phyloP scores from a whole-genome alignment of 2,888 invertebrate species.

The Orgyia antiqua region DNA sequence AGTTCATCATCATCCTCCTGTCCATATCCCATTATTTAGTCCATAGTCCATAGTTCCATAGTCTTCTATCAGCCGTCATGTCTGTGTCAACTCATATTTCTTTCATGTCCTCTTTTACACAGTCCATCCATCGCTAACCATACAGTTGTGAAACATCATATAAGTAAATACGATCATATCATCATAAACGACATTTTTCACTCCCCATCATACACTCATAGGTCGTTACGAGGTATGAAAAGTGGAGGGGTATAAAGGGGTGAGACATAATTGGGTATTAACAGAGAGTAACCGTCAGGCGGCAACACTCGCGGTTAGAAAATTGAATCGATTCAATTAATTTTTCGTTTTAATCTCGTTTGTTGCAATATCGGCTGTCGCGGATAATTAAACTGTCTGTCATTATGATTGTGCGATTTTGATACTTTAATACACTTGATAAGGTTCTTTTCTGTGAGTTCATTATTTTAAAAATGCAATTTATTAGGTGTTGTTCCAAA shows the following conservation, averaged over 20 bases:
- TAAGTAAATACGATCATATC: no score
- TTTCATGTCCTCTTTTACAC: no score
- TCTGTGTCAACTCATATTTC: no score
- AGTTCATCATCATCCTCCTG: no score
- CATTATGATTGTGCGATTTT: conserved; percentile 23
- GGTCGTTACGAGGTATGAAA: conserved; percentile 17
- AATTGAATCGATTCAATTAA: conserved; percentile 62
- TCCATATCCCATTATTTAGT: no score
- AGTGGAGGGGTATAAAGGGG: conserved; percentile 15
- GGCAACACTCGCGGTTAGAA: conserved; percentile 47
- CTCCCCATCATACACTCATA: conserved; percentile 15
- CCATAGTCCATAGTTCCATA: no score
- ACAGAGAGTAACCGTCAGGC: conserved; percentile 56
- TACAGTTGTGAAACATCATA: no score
- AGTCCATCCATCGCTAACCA: no score
- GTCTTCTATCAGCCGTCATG: no score
- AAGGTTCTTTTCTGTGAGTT: conserved; percentile 7
- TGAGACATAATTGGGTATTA: conserved; percentile 58
- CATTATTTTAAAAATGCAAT: conserved; percentile 7
- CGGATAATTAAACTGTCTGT: conserved; percentile 32
- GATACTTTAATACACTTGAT: conserved; percentile 7
- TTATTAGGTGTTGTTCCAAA: no score
- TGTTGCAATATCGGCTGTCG: conserved; percentile 32
- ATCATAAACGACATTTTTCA: conserved; percentile 10
- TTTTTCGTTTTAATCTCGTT: conserved; percentile 48